These are phyloP conservation scores for Xiphias gladius DNA, from an alignment of 2,113 vertebrate species.

Conservation along the genomic window DNA sequence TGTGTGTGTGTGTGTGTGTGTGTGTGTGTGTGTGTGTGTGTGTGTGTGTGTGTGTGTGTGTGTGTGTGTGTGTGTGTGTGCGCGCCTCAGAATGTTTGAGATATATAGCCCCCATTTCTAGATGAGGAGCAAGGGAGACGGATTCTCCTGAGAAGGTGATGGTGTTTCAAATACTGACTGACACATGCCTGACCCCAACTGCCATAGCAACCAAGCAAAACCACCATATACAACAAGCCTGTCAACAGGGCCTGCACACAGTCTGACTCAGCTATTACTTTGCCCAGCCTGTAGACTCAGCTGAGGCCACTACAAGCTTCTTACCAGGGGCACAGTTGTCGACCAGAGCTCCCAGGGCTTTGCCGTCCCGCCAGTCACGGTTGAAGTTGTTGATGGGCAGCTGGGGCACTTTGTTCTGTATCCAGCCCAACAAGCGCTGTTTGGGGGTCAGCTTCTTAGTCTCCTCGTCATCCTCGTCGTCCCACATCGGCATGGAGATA, in stretches of 20 bases:
- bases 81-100: background rate
- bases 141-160: constrained; percentile 59
- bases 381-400: constrained; percentile 96
- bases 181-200: constrained; percentile 50
- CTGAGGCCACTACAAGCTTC: constrained; percentile 13
- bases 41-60: too few relatives aligned
- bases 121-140: constrained; percentile 40
- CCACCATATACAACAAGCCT: constrained; percentile 38
- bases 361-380: constrained; percentile 93
- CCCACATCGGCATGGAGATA: constrained; percentile 99
- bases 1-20: background rate
- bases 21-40: background rate
- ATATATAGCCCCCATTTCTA: constrained; percentile 32
- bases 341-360: constrained; percentile 93
- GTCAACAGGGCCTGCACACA: constrained; percentile 19
- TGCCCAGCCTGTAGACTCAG: background rate
- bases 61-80: background rate
- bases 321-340: constrained; percentile 95
- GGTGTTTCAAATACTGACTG: constrained; percentile 52
- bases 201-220: constrained; percentile 69
- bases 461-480: constrained; percentile 95
- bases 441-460: constrained; percentile 93
- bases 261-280: constrained; percentile 62
- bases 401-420: constrained; percentile 96
- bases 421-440: constrained; percentile 95